phyloP scores from a whole-genome alignment of 2,113 vertebrate genomes.

The Porphyrio hochstetteri region DNA sequence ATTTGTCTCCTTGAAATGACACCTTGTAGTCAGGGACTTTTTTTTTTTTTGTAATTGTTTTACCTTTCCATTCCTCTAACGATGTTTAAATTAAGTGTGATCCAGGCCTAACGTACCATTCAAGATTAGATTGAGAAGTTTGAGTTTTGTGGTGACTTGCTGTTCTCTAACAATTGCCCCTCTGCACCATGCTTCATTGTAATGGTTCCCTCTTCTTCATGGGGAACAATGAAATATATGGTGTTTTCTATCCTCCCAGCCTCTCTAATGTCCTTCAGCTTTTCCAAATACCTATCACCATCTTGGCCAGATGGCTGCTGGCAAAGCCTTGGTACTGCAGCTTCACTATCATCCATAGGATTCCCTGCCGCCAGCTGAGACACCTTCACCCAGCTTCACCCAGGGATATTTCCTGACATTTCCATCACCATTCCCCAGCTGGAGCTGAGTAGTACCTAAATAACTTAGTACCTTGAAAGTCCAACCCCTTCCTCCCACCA shows the following conservation, averaged over 20 bases:
- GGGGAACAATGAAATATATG: background rate
- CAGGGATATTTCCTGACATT: background rate
- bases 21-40: background rate
- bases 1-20: background rate
- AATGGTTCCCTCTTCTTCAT: background rate
- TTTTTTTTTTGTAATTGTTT: background rate
- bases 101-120: background rate
- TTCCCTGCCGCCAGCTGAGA: background rate
- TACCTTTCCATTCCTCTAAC: background rate
- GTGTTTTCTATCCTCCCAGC: background rate
- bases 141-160: background rate
- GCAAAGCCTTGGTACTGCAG: background rate
- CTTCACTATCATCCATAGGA: background rate
- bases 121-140: background rate
- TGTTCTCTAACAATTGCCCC: background rate
- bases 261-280: background rate
- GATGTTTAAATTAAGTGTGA: background rate
- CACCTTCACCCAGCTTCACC: background rate
- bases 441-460: background rate
- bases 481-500: background rate
- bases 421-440: background rate
- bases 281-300: background rate
- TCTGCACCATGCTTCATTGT: rapidly evolving
- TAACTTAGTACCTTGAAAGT: background rate
- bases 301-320: background rate